Percentiles rank a stretch among this genome's conserved stretches.
Conservation (phyloP, 2,113 vertebrate species). For the Stercorarius parasiticus region DNA sequence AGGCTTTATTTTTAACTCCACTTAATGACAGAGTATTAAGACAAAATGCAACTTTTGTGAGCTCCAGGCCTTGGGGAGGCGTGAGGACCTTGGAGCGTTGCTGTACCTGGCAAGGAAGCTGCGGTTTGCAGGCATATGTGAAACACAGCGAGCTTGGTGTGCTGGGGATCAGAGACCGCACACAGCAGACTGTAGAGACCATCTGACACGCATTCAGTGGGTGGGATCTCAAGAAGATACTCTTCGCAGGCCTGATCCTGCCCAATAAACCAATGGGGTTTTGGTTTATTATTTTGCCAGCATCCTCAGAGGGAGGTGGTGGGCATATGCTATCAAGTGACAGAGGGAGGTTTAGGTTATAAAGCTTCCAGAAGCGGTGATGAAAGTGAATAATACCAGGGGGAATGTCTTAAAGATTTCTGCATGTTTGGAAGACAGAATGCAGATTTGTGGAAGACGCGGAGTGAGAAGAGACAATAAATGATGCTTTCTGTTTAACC, state of each 20-base stretch:
- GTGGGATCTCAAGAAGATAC: background rate
- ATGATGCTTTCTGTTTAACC: background rate
- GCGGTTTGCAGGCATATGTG: background rate
- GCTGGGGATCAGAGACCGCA: fast-evolving
- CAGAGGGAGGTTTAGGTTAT: background rate
- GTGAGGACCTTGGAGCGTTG: background rate
- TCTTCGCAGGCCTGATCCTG: background rate
- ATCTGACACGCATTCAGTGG: background rate
- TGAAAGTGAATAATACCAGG: background rate
- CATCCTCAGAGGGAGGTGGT: background rate
- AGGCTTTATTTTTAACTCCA: slow-evolving; percentile 69
- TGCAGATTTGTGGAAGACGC: background rate
- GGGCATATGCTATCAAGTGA: background rate
- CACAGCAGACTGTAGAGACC: background rate
- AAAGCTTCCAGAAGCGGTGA: background rate
- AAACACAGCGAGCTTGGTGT: background rate
- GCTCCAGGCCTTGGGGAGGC: background rate
- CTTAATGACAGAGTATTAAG: slow-evolving; percentile 65
- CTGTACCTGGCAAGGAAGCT: background rate
- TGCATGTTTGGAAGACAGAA: background rate
- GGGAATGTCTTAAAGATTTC: background rate
- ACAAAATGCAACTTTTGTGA: slow-evolving; percentile 47
- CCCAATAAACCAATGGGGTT: background rate
- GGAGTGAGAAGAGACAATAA: background rate
- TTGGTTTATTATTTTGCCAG: background rate